Evolutionary conservation across 2,797 vertebrate genomes (phyloP), one percentile per base, ranked within the genome.

Genomic region (Rhodeus uyekii): DNA sequence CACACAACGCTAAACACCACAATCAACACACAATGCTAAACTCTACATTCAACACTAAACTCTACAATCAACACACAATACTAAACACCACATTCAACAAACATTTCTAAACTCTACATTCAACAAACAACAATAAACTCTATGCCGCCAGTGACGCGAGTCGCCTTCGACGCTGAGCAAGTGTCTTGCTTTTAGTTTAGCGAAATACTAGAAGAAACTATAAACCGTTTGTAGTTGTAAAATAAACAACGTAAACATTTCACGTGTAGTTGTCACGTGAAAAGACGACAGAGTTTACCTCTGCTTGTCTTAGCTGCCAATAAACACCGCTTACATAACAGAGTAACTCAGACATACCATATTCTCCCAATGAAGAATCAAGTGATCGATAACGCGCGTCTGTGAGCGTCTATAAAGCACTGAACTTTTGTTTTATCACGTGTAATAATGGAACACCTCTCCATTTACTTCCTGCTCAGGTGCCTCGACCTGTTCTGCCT

Each of bases 381-480:
- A 18, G 53, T n/a, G 50, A 29, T 13, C 46, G 18, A 2, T 27
- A 48, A 9, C 10, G 6, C 29, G 29, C 18, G 14, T 19, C 3
- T 72, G 27, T 34, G 22, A 32, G 58, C n/a, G 3, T 22, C 50
- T 44, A 19, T 12, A 32, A 22, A 63, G 58, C 2, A 32, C 16
- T n/a, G 77, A 44, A 3, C 18, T 32, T 12, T 13, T 8, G 36
- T 34, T 19, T 1, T 0, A 38, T 64, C 42, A 81, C 55, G 68
- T n/a, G 39, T 64, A 72, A 44, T 34, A 65, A 10, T 60, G 38
- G 8, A 61, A 80, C 68, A 73, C 78, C 42, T 80, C 60, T 14
- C 14, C 64, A 4, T 64, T 0, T 32, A 55, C 48, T 82, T 82
- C 80, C 80, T 53, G 80, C 3, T 10, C 71, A 82, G 80, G 80